Evolutionary conservation across 2,797 vertebrate species (phyloP), one percentile per base, ranked within the genome.

Genomic region (Molossus alvarezi): DNA sequence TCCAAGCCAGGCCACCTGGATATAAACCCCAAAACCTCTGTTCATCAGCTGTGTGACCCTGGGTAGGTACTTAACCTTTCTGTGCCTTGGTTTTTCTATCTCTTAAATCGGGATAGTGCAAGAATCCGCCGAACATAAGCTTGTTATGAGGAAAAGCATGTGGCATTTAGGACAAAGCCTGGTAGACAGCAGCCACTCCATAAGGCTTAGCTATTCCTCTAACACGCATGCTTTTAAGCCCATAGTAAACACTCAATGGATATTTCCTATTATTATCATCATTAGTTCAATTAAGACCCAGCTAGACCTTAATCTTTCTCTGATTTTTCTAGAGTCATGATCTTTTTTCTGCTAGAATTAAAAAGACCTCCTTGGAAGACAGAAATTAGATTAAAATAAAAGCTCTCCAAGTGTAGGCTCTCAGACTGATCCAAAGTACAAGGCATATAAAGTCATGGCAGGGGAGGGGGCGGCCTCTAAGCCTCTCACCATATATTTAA

Each of bases 271-370:
- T 53, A 76, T 75, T 51, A 85, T 94, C 51, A 91, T 91, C 91
- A 95, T 83, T 93, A 93, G 55, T 90, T 91, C 91, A 84, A 17
- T 94, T 89, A 89, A 94, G 83, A 91, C 89, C 48, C n/a, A 53
- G 79, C 27, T 79, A 82, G 79, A 89, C 69, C 60, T 93, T 91
- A 89, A 84, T 60, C 41, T 91, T 88, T 95, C 62, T 88, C 69
- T 75, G 0, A 29, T 91, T 57, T 71, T 60, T 45, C n/a, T 55
- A 41, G 45, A 85, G 57, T 51, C 21, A 11, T 37, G 23, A 64
- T 91, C 57, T 80, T 91, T 41, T 51, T 77, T n/a, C 57, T 84
- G n/a, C 11, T 88, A 53, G 77, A 85, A 88, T 75, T 94, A 18
- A 90, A 95, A 89, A 90, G 45, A 1, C 53, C 53, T 71, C 85